A percentile compares a stretch with the other conserved stretches of the same genome.
phyloP scores from a whole-genome alignment of 2,113 vertebrate genomes.

The Setophaga coronata region DNA sequence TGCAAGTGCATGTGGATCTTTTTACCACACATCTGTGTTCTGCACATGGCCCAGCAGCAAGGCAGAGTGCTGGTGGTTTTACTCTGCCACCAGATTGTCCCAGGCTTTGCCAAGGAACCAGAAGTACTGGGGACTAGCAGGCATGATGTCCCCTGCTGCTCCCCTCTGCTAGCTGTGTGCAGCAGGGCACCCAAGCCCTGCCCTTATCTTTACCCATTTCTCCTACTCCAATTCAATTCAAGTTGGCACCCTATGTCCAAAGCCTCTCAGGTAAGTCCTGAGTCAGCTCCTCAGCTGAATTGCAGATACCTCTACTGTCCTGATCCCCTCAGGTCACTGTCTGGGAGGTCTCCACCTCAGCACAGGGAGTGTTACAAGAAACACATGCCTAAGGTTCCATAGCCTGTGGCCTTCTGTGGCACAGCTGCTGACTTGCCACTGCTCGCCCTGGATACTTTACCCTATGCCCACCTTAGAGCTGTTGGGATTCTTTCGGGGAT shows the following conservation, averaged over 20 bases:
- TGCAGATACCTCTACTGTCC: not conserved
- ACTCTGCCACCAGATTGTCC: not conserved
- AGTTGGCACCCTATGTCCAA: not conserved
- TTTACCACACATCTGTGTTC: fast-evolving
- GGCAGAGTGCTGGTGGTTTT: not conserved
- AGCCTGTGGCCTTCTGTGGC: not conserved
- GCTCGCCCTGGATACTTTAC: not conserved
- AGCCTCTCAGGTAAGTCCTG: not conserved
- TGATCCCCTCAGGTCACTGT: not conserved
- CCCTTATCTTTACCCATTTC: not conserved
- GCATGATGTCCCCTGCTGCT: not conserved
- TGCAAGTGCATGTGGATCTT: fast-evolving
- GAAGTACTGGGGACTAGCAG: not conserved
- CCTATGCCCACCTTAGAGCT: not conserved
- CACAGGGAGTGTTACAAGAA: not conserved
- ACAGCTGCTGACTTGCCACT: not conserved
- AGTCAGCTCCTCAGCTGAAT: not conserved
- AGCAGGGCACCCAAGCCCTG: not conserved
- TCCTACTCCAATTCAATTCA: not conserved
- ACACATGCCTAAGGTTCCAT: not conserved
- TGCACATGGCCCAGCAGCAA: not conserved
- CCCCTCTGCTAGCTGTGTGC: not conserved
- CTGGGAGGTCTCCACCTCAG: not conserved
- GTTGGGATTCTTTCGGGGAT: not conserved
- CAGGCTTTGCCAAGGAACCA: not conserved